These are phyloP conservation scores for Heliconius congener DNA, from an alignment of 1,140 invertebrate genomes.

Conservation along the genomic window DNA sequence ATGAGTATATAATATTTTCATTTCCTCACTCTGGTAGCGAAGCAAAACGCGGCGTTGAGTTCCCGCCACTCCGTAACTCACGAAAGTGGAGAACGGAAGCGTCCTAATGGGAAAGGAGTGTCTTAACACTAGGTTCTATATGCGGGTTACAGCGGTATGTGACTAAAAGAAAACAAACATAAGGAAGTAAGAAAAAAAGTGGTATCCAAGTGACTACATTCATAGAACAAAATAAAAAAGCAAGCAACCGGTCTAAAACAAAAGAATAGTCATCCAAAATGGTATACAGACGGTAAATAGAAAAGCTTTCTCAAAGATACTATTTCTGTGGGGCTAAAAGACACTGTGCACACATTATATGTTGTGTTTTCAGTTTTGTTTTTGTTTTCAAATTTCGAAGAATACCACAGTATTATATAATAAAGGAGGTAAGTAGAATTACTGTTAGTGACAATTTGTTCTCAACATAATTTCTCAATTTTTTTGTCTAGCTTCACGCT, in stretches of 20 bases:
- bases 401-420: not conserved
- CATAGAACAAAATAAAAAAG: not conserved
- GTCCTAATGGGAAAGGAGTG: too few relatives aligned
- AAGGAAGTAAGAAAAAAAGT: not conserved
- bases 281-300: not conserved
- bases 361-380: not conserved
- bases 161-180: not conserved
- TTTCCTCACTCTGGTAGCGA: too few relatives aligned
- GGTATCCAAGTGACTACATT: not conserved
- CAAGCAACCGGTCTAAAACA: conserved; percentile 1
- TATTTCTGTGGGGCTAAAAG: not conserved
- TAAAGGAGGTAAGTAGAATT: not conserved
- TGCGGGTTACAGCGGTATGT: too few relatives aligned
- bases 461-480: too few relatives aligned
- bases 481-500: too few relatives aligned
- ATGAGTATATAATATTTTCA: too few relatives aligned
- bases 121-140: too few relatives aligned
- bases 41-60: too few relatives aligned
- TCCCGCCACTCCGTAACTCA: too few relatives aligned
- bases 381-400: not conserved
- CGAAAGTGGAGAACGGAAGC: too few relatives aligned
- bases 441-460: too few relatives aligned
- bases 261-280: not conserved
- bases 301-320: conserved; percentile 11
- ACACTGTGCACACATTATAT: not conserved